Evolutionary conservation across 2,797 vertebrate species (phyloP), one percentile per base, ranked within the genome.

Genomic region (Fundulus diaphanus): DNA sequence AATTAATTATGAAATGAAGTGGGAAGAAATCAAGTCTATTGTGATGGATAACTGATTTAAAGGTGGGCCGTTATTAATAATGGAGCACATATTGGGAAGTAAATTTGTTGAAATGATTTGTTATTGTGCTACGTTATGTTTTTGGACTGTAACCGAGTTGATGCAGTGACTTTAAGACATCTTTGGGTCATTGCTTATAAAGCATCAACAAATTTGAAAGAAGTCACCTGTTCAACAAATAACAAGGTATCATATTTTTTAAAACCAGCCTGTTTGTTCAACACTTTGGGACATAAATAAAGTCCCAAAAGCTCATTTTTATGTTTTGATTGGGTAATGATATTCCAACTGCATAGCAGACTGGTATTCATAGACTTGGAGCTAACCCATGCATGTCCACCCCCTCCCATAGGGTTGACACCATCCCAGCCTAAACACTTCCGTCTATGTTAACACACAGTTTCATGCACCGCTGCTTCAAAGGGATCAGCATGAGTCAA

Each of bases 401-500:
- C 44, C 29, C 52, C 59, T 80, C 66, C 35, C 68, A 46, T 31
- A 33, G 74, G 70, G 66, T 20, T 65, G 54, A 67, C 35, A 69
- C 70, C 22, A 54, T 68, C 51, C 68, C 44, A 51, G 16, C 69
- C 31, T 54, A 40, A 65, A 27, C 78, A 57, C 49, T 27, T 52
- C n/a, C 24, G 33, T 51, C 33, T 75, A 42, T 37, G 35, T 37
- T 54, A 48, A 31, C 1, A 5, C 54, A 68, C 73, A 68, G 73
- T 44, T 52, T 56, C 59, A 66, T 42, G 75, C 74, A 48, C 57
- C 15, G 42, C 29, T 66, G 57, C 24, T 52, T 79, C 77, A 24
- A 57, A 71, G 79, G 76, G 13, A 42, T 72, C 54, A 63, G 66
- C 68, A 74, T 42, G 56, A 79, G 68, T 87, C 83, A 87, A 2